A percentile compares a stretch with the other conserved stretches of the same genome.
Conservation (phyloP, 2,797 vertebrate genomes). For the Artibeus lituratus region DNA sequence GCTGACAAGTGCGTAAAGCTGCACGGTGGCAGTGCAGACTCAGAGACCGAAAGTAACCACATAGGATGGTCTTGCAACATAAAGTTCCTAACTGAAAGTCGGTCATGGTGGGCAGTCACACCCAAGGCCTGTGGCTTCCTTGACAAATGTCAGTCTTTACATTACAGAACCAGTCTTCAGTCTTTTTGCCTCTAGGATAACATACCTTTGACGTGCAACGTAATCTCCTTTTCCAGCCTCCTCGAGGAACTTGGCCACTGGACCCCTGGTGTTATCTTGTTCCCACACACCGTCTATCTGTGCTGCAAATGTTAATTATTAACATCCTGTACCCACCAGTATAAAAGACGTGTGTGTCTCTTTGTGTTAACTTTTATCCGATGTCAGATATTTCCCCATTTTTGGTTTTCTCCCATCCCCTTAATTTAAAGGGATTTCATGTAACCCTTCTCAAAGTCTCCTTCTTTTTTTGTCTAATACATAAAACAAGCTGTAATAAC, state of each 20-base stretch:
- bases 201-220: not conserved
- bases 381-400: not conserved
- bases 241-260: not conserved
- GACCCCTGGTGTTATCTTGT: not conserved
- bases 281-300: not conserved
- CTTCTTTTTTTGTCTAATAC: not conserved
- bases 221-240: not conserved
- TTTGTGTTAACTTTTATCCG: not conserved
- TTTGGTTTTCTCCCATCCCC: not conserved
- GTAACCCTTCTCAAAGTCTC: not conserved
- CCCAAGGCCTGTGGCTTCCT: not conserved
- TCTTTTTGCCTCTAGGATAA: not conserved
- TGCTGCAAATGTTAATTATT: not conserved
- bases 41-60: not conserved
- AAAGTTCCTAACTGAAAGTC: not conserved
- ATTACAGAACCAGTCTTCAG: not conserved
- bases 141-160: not conserved
- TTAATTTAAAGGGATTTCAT: not conserved
- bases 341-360: not conserved
- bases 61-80: not conserved
- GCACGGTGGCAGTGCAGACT: not conserved
- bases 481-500: not conserved
- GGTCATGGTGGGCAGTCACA: not conserved
- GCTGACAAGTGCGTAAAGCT: not conserved
- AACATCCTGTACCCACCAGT: not conserved